These are phyloP conservation scores for Paramisgurnus dabryanus DNA, from an alignment of 2,113 vertebrate species.

Conservation along the genomic window DNA sequence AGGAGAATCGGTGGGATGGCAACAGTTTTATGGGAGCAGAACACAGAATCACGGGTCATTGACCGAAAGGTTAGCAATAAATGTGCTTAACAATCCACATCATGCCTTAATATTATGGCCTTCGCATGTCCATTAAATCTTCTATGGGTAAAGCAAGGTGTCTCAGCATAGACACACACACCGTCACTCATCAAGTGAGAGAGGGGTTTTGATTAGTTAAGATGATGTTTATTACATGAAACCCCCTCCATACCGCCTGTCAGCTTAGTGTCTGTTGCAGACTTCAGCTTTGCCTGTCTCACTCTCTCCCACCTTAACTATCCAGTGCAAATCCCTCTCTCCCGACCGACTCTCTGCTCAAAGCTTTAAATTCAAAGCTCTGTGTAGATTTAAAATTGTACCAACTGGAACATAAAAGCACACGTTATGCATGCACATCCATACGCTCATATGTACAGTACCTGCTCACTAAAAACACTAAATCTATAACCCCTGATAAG, in stretches of 20 bases:
- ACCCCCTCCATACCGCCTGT: conserved; percentile 25
- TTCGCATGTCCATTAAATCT: not conserved
- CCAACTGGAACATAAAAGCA: conserved; percentile 11
- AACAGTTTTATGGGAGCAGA: conserved; percentile 25
- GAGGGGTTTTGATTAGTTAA: conserved; percentile 33
- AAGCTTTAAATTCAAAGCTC: conserved; percentile 23
- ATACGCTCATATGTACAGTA: not conserved
- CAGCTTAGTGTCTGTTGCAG: conserved; percentile 42
- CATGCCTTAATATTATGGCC: not conserved
- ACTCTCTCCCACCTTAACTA: conserved; percentile 27
- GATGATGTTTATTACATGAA: conserved; percentile 30
- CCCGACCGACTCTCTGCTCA: conserved; percentile 19
- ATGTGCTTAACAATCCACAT: not conserved
- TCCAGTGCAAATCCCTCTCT: conserved; percentile 26
- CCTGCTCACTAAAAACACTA: not conserved
- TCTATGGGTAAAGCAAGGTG: too few species aligned
- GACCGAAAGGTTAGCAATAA: not conserved
- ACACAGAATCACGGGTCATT: not conserved
- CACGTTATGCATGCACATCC: not conserved
- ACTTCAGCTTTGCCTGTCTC: conserved; percentile 22
- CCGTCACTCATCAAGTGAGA: conserved; percentile 50
- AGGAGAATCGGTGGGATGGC: not conserved
- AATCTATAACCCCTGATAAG: conserved; percentile 2
- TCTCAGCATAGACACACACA: conserved; percentile 31
- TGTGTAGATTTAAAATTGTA: not conserved